Conservation (phyloP, 2,113 vertebrate genomes). For the Leptocoma aspasia region DNA sequence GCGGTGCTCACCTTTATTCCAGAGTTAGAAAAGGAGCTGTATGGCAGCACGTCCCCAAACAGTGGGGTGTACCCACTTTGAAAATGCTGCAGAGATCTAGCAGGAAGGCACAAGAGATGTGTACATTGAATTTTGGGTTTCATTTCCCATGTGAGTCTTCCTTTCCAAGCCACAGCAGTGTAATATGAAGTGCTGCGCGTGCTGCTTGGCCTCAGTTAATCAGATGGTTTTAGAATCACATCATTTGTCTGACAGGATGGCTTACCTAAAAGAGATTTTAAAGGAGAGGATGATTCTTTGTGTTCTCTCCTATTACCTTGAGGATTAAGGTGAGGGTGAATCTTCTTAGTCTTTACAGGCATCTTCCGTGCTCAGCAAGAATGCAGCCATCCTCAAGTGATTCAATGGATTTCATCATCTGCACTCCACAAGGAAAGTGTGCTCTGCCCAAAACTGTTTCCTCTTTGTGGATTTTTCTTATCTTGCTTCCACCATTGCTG, state of each 20-base stretch:
- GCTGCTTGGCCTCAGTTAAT: neutral
- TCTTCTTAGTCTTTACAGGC: neutral
- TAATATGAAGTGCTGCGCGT: neutral
- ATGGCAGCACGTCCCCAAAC: neutral
- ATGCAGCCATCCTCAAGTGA: accelerated
- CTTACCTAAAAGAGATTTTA: neutral
- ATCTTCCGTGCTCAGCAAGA: neutral
- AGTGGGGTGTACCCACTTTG: neutral
- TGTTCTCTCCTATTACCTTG: neutral
- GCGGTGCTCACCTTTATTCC: neutral
- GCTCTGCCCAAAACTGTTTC: neutral
- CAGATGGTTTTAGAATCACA: neutral
- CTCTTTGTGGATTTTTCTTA: neutral
- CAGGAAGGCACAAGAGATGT: neutral
- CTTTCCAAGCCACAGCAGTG: neutral
- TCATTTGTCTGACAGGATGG: neutral
- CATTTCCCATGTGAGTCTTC: neutral
- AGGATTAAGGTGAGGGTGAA: neutral
- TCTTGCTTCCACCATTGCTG: neutral
- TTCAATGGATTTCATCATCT: neutral
- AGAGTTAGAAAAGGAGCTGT: neutral
- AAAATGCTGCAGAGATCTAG: neutral
- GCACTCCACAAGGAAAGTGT: neutral
- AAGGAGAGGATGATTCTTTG: neutral
- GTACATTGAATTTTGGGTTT: neutral